Evolutionary conservation across 2,888 invertebrate genomes (phyloP).

Genomic region (Shargacucullia verbasci): DNA sequence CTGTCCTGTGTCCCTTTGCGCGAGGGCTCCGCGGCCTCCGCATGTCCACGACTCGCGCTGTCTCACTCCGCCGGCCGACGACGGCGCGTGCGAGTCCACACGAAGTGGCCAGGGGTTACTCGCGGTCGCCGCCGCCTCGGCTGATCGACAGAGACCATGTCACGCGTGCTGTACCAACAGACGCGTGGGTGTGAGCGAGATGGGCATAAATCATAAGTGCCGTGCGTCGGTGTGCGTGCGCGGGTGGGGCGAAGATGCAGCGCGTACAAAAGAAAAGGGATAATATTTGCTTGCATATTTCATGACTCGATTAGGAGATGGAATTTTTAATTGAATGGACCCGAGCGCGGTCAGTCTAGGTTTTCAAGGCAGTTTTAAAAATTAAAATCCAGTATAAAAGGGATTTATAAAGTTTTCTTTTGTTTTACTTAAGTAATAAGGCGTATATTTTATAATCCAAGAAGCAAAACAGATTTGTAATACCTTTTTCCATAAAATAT

Average conservation of each 20-base stretch:
- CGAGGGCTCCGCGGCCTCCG: constrained; percentile 87
- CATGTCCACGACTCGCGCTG: constrained; percentile 83
- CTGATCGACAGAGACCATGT: constrained; percentile 80
- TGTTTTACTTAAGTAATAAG: constrained; percentile 41
- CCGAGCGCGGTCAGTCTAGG: constrained; percentile 79
- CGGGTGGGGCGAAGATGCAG: constrained; percentile 89
- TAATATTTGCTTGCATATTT: constrained; percentile 89
- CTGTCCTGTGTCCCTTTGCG: constrained; percentile 89
- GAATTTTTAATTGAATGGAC: constrained; percentile 89
- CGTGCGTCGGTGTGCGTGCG: constrained; percentile 88
- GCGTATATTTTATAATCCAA: constrained; percentile 23
- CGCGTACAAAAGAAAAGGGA: constrained; percentile 89
- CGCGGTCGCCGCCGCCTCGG: constrained; percentile 87
- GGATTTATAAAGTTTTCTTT: constrained; percentile 46
- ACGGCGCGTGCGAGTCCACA: constrained; percentile 87
- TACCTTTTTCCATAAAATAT: constrained; percentile 11
- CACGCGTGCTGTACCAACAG: constrained; percentile 64
- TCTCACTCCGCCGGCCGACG: constrained; percentile 87
- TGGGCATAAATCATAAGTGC: constrained; percentile 80
- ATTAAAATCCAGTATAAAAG: constrained; percentile 49
- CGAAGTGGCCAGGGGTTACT: constrained; percentile 89
- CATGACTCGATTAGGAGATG: constrained; percentile 89
- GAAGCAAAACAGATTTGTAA: constrained; percentile 20
- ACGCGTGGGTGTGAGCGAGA: constrained; percentile 75
- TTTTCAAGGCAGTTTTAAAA: constrained; percentile 58